Base-by-base conservation (phyloP, 2,888 invertebrate genomes). In the Xestobium rufovillosum region DNA sequence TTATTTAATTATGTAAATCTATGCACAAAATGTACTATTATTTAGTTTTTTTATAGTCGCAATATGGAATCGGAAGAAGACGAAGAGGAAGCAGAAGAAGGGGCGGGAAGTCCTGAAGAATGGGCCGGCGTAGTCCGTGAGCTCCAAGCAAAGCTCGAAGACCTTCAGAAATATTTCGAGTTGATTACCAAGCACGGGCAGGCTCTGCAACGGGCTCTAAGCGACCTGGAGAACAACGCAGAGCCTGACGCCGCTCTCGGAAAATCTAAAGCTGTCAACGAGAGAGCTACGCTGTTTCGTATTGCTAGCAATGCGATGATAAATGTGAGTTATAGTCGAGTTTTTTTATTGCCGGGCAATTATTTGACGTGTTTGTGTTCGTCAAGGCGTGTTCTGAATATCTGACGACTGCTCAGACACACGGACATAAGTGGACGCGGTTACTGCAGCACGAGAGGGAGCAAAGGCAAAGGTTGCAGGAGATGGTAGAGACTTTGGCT, bases 301-400 rank as follows among this genome's bases (percentile, higher is more conserved):
- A 91, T 95, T 63, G 89, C 95, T 12, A 90, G 94, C 45, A 92
- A 85, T 67, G 91, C 94, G 35, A 95, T 97, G 94, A 88, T 96
- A 57, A 92, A 89, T 69, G 95, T 86, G 67, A 75, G 77, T 71
- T 42, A 34, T 19, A 10, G 19, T 12, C 14, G 4, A 2, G n/a
- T 3, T 4, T 10, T 19, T 3, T 29, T 12, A 13, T 10, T 13
- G 27, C 9, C 14, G 9, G 4, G 31, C 13, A n/a, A n/a, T 9
- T 15, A 10, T 11, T n/a, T 26, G 14, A 19, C 16, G 16, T 3
- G 13, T 6, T 26, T 10, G 17, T 9, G 11, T 8, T 36, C 37
- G 52, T 63, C 15, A 62, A 91, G 90, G 84, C 89, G 1, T 92
- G 95, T 66, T 80, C 79, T 32, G 95, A 96, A 57, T 96, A 92